phyloP scores from a whole-genome alignment of 1,140 invertebrate genomes.

The Ooceraea biroi region DNA sequence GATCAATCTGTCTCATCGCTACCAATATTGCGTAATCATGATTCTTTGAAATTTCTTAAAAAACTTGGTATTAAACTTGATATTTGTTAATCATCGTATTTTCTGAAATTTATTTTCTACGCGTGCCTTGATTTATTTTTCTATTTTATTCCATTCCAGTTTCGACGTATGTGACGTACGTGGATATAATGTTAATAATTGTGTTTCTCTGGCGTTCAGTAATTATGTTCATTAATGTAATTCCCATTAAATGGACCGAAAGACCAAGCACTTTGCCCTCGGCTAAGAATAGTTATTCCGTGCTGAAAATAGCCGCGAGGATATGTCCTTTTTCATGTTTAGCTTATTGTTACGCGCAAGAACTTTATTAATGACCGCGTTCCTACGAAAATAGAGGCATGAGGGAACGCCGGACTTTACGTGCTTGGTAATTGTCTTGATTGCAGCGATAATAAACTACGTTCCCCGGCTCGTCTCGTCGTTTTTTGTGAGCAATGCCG shows the following conservation, averaged over 20 bases:
- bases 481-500: conserved; percentile 23
- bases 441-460: conserved; percentile 38
- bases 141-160: conserved; percentile 5
- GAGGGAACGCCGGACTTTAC: conserved; percentile 20
- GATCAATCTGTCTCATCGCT: conserved; percentile 30
- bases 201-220: neutral
- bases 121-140: neutral
- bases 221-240: neutral
- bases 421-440: conserved; percentile 38
- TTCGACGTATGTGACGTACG: neutral
- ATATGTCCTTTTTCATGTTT: conserved; percentile 34
- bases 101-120: neutral
- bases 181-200: neutral
- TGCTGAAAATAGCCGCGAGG: neutral
- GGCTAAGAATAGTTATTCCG: conserved; percentile 26
- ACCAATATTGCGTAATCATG: neutral
- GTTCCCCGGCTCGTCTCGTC: conserved; percentile 19
- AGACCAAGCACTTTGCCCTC: neutral
- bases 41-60: neutral
- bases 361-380: conserved; percentile 11
- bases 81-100: neutral
- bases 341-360: conserved; percentile 17
- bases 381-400: conserved; percentile 11
- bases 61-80: neutral
- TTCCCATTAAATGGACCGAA: neutral